Conservation (phyloP, 2,888 invertebrate genomes). For the Dasypogon diadema region DNA sequence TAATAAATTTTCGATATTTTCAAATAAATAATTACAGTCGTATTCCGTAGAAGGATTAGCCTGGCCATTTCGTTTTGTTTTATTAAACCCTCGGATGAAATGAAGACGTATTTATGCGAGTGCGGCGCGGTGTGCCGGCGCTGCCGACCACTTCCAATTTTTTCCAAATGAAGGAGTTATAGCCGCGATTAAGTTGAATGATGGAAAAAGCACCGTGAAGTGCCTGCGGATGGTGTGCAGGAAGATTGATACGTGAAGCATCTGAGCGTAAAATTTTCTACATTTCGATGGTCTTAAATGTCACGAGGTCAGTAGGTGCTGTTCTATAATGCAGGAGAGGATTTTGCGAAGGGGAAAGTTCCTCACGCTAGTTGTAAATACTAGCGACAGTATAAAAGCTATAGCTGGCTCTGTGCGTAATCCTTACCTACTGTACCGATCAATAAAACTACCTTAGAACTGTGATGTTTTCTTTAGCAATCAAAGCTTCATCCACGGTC, state of each 20-base stretch:
- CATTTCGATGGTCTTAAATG: background rate
- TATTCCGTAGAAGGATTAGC: conserved; percentile 9
- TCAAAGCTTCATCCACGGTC: too few species aligned
- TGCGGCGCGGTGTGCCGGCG: background rate
- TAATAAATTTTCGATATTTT: conserved; percentile 43
- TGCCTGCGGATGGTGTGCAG: background rate
- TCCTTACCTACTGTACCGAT: too few species aligned
- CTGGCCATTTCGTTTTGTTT: conserved; percentile 6
- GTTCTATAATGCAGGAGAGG: too few species aligned
- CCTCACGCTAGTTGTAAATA: too few species aligned
- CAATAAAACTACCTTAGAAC: too few species aligned
- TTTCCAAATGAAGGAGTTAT: conserved; percentile 1
- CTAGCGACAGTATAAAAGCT: too few species aligned
- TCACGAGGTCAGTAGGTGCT: background rate
- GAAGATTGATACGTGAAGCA: background rate
- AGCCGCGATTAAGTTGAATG: background rate
- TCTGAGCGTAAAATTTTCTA: background rate
- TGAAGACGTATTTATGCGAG: conserved; percentile 5
- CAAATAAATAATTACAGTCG: conserved; percentile 40
- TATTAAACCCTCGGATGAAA: background rate
- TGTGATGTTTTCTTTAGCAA: too few species aligned
- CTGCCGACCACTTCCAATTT: background rate
- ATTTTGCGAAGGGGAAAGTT: too few species aligned
- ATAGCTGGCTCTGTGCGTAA: too few species aligned
- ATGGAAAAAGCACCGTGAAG: background rate